Conservation (phyloP, 1,140 invertebrate genomes). For the Drosophila kepulauana region DNA sequence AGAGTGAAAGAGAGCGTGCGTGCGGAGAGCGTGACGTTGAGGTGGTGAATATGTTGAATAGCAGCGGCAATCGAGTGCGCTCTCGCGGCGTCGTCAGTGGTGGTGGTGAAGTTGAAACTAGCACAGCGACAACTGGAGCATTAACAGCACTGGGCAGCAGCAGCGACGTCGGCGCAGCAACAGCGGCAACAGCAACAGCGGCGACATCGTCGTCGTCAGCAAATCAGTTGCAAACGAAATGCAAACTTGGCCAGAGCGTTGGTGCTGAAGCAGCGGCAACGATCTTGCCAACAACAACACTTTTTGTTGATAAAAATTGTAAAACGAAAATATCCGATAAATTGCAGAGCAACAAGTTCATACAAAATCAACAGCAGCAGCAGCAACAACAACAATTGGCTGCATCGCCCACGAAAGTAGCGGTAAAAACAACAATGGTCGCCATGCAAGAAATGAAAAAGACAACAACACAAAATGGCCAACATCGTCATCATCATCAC, state of each 20-base stretch:
- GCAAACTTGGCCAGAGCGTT: slow-evolving; percentile 73
- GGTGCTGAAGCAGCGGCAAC: slow-evolving; percentile 63
- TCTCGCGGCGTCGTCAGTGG: slow-evolving; percentile 11
- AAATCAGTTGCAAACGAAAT: slow-evolving; percentile 80
- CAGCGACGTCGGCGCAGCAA: slow-evolving; percentile 1
- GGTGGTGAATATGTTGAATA: slow-evolving; percentile 47
- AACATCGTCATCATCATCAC: slow-evolving; percentile 66
- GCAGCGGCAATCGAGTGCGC: slow-evolving; percentile 27
- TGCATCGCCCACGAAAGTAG: slow-evolving; percentile 74
- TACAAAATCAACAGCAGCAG: slow-evolving; percentile 72
- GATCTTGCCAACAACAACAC: slow-evolving; percentile 22
- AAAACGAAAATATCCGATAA: slow-evolving; percentile 79
- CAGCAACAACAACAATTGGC: slow-evolving; percentile 51
- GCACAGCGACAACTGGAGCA: slow-evolving; percentile 76
- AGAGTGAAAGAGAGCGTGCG: slow-evolving; percentile 20
- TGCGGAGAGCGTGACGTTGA: slow-evolving; percentile 41
- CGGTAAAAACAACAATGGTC: slow-evolving; percentile 84
- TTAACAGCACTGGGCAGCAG: slow-evolving; percentile 55
- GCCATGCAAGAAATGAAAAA: slow-evolving; percentile 84
- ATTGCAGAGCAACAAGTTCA: slow-evolving; percentile 82
- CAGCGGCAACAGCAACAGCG: slow-evolving; percentile 28
- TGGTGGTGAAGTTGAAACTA: slow-evolving; percentile 78
- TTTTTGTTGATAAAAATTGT: slow-evolving; percentile 50
- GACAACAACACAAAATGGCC: slow-evolving; percentile 78
- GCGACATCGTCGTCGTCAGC: slow-evolving; percentile 67